Base-by-base conservation (phyloP, 2,113 vertebrate species). In the Erpornis zantholeuca region DNA sequence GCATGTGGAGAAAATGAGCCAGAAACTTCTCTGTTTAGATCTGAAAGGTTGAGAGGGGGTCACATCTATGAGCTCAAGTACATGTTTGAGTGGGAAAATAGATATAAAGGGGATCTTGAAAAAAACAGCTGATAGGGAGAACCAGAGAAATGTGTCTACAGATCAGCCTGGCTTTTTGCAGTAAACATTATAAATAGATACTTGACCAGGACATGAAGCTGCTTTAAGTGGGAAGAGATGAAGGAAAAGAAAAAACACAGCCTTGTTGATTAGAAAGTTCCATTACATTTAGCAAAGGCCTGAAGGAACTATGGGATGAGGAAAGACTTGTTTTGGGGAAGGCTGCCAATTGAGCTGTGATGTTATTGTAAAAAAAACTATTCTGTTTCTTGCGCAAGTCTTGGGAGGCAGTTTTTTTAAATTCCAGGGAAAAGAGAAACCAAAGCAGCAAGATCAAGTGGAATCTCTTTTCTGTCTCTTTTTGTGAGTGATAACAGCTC, bases 391-490 rank as follows among this genome's bases (percentile, higher is more conserved):
- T 94, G 79, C 0, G 3, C 56, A 93, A 90, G 47, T 66, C 63
- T 77, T 73, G 52, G 71, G 71, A 96, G 65, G 38, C 40, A 91
- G 59, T 81, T 88, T 80, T 80, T 61, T 7, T 18, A 92, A 93
- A 75, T 70, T 90, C 68, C 66, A 86, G 64, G 56, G 85, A 75
- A 94, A 94, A 86, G 72, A 78, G 88, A 90, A 95, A 88, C 47
- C 52, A 81, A 90, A 88, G 36, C 71, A 94, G 60, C 33, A 76
- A 91, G 76, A 44, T 70, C 27, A 47, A 77, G 56, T 15, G 31
- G 81, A 90, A 75, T 73, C 23, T 73, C 50, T 91, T 88, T 82
- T 90, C 63, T 72, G 21, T 73, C 64, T 76, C 75, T 59, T 82
- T 92, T 65, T 76, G 53, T 89, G 40, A 92, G 56, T 38, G 70